Evolutionary conservation across 2,888 invertebrate genomes (phyloP).

Genomic region (Anoplius nigerrimus): DNA sequence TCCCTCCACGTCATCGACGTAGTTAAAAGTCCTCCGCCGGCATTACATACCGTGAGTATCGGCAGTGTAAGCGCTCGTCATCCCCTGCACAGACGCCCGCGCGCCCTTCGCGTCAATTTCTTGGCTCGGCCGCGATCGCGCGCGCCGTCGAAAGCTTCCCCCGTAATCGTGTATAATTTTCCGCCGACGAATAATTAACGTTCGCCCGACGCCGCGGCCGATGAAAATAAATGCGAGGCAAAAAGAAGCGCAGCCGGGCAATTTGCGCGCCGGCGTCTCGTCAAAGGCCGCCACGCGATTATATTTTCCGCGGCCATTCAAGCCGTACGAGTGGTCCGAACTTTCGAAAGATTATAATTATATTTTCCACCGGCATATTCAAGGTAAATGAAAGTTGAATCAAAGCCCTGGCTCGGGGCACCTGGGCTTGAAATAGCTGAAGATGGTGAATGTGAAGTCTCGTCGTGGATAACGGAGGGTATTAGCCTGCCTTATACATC

Average conservation of each 20-base stretch:
- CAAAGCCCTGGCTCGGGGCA: conserved; percentile 57
- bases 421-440: conserved; percentile 30
- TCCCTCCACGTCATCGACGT: too few relatives aligned
- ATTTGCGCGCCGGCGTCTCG: not conserved
- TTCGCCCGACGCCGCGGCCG: too few relatives aligned
- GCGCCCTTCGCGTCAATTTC: too few relatives aligned
- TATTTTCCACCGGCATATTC: conserved; percentile 58
- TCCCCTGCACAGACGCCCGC: too few relatives aligned
- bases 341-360: conserved; percentile 60
- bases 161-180: too few relatives aligned
- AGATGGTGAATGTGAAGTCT: conserved; percentile 26
- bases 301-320: conserved; percentile 28
- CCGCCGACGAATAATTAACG: too few relatives aligned
- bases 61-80: too few relatives aligned
- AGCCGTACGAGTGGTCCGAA: conserved; percentile 20
- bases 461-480: conserved; percentile 19
- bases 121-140: too few relatives aligned
- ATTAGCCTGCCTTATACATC: conserved; percentile 31
- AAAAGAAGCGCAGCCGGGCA: not conserved
- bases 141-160: too few relatives aligned
- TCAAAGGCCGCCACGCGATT: conserved; percentile 16
- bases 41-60: too few relatives aligned
- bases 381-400: conserved; percentile 67
- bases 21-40: too few relatives aligned
- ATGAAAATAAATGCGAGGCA: too few relatives aligned